Evolutionary conservation across 2,888 invertebrate genomes (phyloP).

Genomic region (Lagria hirta): DNA sequence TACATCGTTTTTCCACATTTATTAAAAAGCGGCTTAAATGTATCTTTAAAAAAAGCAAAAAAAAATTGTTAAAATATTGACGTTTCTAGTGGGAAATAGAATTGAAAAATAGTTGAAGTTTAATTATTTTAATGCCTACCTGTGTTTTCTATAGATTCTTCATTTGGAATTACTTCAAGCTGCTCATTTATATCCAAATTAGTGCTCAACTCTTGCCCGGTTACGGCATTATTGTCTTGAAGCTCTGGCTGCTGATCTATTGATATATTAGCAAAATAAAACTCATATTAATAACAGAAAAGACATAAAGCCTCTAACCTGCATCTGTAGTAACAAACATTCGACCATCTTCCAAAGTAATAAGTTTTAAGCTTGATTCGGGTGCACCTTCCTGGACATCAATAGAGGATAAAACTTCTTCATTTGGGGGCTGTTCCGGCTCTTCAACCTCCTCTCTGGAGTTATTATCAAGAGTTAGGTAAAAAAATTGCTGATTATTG

Average conservation of each 20-base stretch:
- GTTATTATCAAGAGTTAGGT: conserved; percentile 19
- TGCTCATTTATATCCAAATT: conserved; percentile 5
- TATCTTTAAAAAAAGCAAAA: conserved; percentile 1
- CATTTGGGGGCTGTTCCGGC: conserved; percentile 8
- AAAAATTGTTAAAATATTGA: neutral
- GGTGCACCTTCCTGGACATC: conserved; percentile 8
- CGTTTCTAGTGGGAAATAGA: no score
- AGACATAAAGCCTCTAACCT: no score
- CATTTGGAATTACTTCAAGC: conserved; percentile 10
- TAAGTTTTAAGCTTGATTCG: conserved; percentile 32
- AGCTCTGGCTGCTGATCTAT: no score
- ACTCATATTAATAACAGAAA: neutral
- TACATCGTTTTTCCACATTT: neutral
- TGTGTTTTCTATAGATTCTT: conserved; percentile 16
- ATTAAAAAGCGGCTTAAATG: neutral
- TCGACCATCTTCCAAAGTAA: conserved; percentile 34
- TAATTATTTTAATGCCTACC: no score
- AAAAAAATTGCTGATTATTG: conserved; percentile 23
- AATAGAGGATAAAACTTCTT: conserved; percentile 23
- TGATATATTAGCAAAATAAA: conserved; percentile 6
- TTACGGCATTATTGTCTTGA: neutral
- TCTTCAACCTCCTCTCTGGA: conserved; percentile 13
- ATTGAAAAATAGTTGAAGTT: no score
- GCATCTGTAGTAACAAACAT: conserved; percentile 36
- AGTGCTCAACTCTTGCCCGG: neutral